A percentile compares a stretch with the other conserved stretches of the same genome.
Evolutionary conservation across 2,113 vertebrate genomes (phyloP).

Genomic region (Pungitius pungitius): DNA sequence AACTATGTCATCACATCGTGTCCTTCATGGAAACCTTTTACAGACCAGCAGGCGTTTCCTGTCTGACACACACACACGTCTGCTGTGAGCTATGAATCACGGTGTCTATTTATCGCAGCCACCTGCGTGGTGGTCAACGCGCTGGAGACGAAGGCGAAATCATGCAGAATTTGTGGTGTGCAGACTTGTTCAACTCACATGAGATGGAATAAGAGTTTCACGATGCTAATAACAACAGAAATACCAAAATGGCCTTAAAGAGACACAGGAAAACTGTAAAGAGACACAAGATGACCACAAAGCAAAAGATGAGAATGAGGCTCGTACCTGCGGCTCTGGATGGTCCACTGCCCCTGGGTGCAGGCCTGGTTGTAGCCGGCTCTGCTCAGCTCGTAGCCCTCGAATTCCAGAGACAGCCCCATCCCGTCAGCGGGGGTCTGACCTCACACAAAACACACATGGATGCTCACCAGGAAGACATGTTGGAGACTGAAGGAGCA

Average conservation of each 20-base stretch:
- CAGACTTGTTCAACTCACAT: neutral
- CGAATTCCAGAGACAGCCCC: conserved; percentile 89
- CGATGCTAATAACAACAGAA: too few relatives aligned
- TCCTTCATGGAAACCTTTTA: neutral
- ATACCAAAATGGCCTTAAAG: too few relatives aligned
- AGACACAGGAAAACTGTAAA: too few relatives aligned
- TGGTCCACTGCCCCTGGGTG: conserved; percentile 90
- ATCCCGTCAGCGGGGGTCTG: conserved; percentile 86
- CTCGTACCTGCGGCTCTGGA: conserved; percentile 89
- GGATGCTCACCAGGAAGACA: neutral
- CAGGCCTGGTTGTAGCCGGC: conserved; percentile 84
- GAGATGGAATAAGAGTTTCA: neutral
- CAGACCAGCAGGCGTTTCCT: neutral
- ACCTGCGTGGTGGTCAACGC: neutral
- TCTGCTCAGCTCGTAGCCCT: conserved; percentile 87
- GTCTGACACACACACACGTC: neutral
- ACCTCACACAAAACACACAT: neutral
- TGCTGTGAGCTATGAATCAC: too few relatives aligned
- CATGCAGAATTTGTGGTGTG: neutral
- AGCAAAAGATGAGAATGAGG: neutral
- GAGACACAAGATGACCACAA: too few relatives aligned
- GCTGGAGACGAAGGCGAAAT: neutral
- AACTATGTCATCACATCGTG: neutral
- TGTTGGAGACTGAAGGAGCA: too few relatives aligned
- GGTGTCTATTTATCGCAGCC: neutral